Percentiles rank a stretch among this genome's conserved stretches.
Conservation (phyloP, 2,797 vertebrate genomes). For the Amblyraja radiata region DNA sequence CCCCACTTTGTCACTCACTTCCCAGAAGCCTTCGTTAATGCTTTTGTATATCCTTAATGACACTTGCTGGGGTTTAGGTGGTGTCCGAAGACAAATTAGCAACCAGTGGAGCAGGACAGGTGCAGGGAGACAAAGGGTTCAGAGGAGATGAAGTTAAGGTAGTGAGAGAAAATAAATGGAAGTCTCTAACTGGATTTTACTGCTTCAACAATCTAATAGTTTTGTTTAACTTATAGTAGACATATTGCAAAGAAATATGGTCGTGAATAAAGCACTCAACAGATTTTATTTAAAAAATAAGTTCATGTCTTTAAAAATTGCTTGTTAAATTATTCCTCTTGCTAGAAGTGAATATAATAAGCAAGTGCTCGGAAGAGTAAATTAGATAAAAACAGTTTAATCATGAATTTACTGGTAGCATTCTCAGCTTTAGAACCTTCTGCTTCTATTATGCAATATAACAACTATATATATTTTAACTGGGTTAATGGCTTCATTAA, state of each 20-base stretch:
- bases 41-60: too few relatives aligned
- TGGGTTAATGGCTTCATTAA: not conserved
- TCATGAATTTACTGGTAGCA: not conserved
- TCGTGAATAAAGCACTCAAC: not conserved
- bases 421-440: not conserved
- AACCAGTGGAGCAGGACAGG: not conserved
- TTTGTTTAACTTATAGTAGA: not conserved
- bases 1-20: too few relatives aligned
- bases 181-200: not conserved
- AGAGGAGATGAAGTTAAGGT: too few relatives aligned
- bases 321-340: not conserved
- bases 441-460: not conserved
- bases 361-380: not conserved
- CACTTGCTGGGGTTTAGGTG: not conserved
- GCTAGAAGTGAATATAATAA: not conserved
- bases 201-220: not conserved
- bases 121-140: too few relatives aligned
- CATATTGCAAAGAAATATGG: not conserved
- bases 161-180: not conserved
- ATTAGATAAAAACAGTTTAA: not conserved
- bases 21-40: too few relatives aligned
- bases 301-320: not conserved
- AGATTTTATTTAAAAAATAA: not conserved
- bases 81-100: not conserved
- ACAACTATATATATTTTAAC: not conserved